Evolutionary conservation across 2,797 vertebrate species (phyloP).

Genomic region (Ptychobarbus kaznakovi): DNA sequence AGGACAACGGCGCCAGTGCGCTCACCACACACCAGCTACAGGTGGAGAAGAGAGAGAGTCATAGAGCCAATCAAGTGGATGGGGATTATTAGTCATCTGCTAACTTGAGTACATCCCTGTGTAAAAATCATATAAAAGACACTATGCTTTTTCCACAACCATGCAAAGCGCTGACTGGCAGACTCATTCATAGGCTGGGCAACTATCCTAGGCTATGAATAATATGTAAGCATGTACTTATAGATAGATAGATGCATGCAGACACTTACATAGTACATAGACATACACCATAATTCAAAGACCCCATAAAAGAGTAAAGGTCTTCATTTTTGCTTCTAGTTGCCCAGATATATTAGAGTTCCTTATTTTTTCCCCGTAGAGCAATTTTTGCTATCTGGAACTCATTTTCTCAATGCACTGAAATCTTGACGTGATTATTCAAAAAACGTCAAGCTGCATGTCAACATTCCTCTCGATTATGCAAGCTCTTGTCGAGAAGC

Average conservation of each 20-base stretch:
- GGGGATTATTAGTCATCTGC: too few relatives aligned
- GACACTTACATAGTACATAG: too few relatives aligned
- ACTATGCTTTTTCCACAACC: neutral
- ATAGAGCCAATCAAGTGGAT: too few relatives aligned
- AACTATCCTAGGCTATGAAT: neutral
- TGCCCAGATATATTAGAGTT: neutral
- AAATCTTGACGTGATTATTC: neutral
- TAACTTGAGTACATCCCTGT: neutral
- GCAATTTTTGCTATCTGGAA: neutral
- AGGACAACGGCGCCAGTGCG: too few relatives aligned
- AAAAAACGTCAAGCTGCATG: neutral
- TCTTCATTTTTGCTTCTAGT: neutral
- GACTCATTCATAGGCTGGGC: neutral
- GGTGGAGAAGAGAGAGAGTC: too few relatives aligned
- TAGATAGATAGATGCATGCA: too few relatives aligned
- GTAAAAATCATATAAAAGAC: constrained; percentile 5
- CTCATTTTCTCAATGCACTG: neutral
- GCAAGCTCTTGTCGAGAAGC: neutral
- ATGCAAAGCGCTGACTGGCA: neutral
- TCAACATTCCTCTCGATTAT: neutral
- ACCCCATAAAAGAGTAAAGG: neutral
- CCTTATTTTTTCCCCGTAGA: too few relatives aligned
- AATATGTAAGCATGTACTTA: neutral
- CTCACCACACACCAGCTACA: too few relatives aligned
- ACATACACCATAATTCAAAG: neutral